phyloP scores from a whole-genome alignment of 2,797 vertebrate species.

The Fistularia tabacaria region DNA sequence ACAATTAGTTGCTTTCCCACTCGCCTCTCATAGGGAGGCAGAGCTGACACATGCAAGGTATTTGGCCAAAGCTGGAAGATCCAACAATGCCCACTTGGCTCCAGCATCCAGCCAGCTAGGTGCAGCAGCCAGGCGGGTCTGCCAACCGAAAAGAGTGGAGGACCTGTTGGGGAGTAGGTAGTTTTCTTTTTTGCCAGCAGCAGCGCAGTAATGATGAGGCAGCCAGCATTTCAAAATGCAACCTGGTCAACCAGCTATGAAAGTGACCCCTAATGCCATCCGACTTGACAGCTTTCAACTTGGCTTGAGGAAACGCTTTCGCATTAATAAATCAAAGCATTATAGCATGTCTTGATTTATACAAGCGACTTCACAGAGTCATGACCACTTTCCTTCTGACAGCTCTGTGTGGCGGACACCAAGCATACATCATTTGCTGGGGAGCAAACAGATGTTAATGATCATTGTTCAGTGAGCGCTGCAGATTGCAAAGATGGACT shows the following conservation, averaged over 20 bases:
- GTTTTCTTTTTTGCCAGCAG: conserved; percentile 24
- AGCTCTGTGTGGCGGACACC: conserved; percentile 4
- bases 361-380: conserved; percentile 8
- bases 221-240: not conserved
- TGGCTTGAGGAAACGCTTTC: conserved; percentile 47
- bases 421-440: conserved; percentile 18
- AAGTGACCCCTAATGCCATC: conserved; percentile 45
- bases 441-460: conserved; percentile 24
- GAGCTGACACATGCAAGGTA: conserved; percentile 28
- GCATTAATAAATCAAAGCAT: conserved; percentile 48
- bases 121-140: conserved; percentile 26
- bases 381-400: conserved; percentile 16
- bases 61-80: conserved; percentile 32
- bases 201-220: not conserved
- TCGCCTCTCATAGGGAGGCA: conserved; percentile 29
- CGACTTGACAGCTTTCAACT: conserved; percentile 19
- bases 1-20: conserved; percentile 25
- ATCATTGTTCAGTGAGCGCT: conserved; percentile 9
- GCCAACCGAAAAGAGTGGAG: conserved; percentile 20
- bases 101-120: conserved; percentile 28
- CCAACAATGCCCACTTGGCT: conserved; percentile 41
- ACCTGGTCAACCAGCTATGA: conserved; percentile 35
- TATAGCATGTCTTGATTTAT: conserved; percentile 31
- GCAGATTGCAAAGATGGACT: conserved; percentile 5
- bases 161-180: conserved; percentile 19